Evolutionary conservation across 92 coral and sea anemone species (phyloP).

Genomic region (Porites rus): DNA sequence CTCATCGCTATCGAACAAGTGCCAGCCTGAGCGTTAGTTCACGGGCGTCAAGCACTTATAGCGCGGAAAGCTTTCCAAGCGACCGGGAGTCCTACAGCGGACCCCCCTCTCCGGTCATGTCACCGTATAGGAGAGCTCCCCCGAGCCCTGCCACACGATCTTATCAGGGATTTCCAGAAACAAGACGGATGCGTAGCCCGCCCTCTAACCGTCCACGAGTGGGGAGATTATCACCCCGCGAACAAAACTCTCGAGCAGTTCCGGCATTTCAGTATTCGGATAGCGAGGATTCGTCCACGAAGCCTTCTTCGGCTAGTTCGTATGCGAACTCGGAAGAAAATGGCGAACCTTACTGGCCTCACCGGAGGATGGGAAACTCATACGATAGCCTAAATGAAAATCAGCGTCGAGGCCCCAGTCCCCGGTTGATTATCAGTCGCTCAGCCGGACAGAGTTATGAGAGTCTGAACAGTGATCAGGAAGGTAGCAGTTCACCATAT

Average conservation of each 20-base stretch:
- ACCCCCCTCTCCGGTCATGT: slow-evolving; percentile 66
- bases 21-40: slow-evolving; percentile 38
- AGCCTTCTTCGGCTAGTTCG: slow-evolving; percentile 88
- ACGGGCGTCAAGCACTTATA: slow-evolving; percentile 49
- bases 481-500: slow-evolving; percentile 65
- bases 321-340: slow-evolving; percentile 88
- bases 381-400: slow-evolving; percentile 73
- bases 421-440: slow-evolving; percentile 57
- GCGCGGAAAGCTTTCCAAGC: slow-evolving; percentile 49
- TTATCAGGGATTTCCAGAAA: slow-evolving; percentile 56
- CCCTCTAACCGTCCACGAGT: slow-evolving; percentile 63
- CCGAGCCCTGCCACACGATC: slow-evolving; percentile 80
- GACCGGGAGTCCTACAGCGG: slow-evolving; percentile 66
- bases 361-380: slow-evolving; percentile 74
- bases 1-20: slow-evolving; percentile 55
- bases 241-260: slow-evolving; percentile 60
- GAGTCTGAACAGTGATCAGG: slow-evolving; percentile 80
- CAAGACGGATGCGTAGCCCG: slow-evolving; percentile 53
- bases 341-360: slow-evolving; percentile 70
- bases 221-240: slow-evolving; percentile 61
- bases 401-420: slow-evolving; percentile 69
- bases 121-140: slow-evolving; percentile 65
- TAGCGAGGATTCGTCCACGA: slow-evolving; percentile 90
- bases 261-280: slow-evolving; percentile 93
- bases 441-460: slow-evolving; percentile 83